Evolutionary conservation across 2,113 vertebrate genomes (phyloP), one percentile per base, ranked within the genome.

Genomic region (Dascyllus trimaculatus): DNA sequence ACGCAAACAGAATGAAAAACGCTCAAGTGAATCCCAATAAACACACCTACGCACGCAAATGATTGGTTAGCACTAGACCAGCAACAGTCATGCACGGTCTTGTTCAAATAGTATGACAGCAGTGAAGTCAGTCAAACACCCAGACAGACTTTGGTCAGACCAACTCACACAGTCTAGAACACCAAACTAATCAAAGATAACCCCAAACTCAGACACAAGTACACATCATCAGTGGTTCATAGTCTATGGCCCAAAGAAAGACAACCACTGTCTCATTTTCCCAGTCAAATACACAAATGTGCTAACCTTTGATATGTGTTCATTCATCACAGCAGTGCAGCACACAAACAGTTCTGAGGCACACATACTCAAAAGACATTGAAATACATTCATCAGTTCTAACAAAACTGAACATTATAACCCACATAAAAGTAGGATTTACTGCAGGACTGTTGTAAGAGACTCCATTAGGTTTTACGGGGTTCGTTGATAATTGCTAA

Each of bases 61-160:
- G 78, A 89, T 52, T 75, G 78, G 80, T 74, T 84, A 38, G 71
- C 69, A 5, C 24, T 24, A 29, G 62, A 71, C 53, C 29, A 72
- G 54, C 82, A 58, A 46, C 14, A 64, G 51, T 91, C 92, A 59
- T 85, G 92, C 84, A 67, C 74, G 0, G 91, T 88, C 91, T 89
- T 91, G 92, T 88, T 79, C 62, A 67, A 71, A 86, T 40, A 73
- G 46, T 29, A n/a, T 19, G 79, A 85, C 63, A 71, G 69, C 72
- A 49, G 85, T 4, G 22, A 71, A 85, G 72, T 65, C 70, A 67
- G 73, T 57, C 57, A 58, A 85, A 69, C 48, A 78, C 24, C 64
- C 85, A 91, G 87, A 82, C 87, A 88, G 85, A 77, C 66, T 71
- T 82, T 59, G 77, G 78, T 32, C 77, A 21, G 61, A 82, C 14